Base-by-base conservation (phyloP, 2,888 invertebrate genomes). In the Mycogona germanica region DNA sequence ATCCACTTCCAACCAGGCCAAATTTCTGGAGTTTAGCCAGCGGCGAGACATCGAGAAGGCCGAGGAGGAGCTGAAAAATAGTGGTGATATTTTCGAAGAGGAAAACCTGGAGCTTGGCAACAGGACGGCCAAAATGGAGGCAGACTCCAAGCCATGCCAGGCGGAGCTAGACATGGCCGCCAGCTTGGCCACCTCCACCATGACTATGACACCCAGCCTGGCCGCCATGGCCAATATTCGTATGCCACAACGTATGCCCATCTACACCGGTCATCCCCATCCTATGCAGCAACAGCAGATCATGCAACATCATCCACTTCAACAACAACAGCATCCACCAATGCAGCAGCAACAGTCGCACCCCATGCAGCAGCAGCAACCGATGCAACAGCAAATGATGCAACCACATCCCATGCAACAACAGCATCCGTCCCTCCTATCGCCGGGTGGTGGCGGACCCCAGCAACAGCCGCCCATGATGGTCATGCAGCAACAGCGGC, bases 351-450 rank as follows among this genome's bases (percentile, higher is more conserved):
- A n/a, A n/a, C 19, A 17, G 14, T 7, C 6, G 2, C 26, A 45
- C 7, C 30, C 44, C n/a, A 32, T 45, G 19, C 48, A 57, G 28
- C 55, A 37, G 17, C 55, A 53, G 17, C 40, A 26, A 6, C 48
- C 26, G 9, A 23, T n/a, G n/a, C 7, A n/a, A 12, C 23, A 23
- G 21, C 45, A 44, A 19, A 44, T 44, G 17, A 40, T 28, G 42
- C 38, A 41, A 42, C 25, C 29, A 14, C 51, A 40, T 6, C 17
- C 32, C 29, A 30, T 23, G 19, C 47, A 29, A 32, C 47, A 47
- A 47, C 47, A 14, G 3, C 41, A 29, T 41, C n/a, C 79, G 82
- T 17, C 80, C 79, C n/a, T 78, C 78, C 1, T 80, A 79, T 65
- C 81, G 80, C 62, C 63, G 62, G 59, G 61, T 65, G 62, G 64